A percentile compares a stretch with the other conserved stretches of the same genome.
Conservation (phyloP, 2,113 vertebrate genomes). For the Lanius ludovicianus region DNA sequence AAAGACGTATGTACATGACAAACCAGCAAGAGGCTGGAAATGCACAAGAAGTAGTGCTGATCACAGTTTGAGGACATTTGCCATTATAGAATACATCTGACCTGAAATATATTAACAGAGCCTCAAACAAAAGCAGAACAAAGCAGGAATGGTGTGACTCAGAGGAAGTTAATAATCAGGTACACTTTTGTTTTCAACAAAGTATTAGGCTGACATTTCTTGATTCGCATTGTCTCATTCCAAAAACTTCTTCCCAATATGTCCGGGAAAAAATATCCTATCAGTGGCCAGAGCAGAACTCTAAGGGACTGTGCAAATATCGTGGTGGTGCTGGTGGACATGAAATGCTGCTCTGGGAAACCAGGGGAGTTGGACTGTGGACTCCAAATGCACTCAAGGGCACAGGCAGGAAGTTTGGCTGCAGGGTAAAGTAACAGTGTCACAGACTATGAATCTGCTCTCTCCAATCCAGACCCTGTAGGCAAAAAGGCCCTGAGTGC, state of each 20-base stretch:
- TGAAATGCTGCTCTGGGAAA: accelerated
- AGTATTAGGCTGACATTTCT: background rate
- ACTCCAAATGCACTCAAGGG: background rate
- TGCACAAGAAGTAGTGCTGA: background rate
- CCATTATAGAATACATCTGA: background rate
- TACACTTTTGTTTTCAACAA: background rate
- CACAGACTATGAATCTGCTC: background rate
- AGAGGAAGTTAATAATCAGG: background rate
- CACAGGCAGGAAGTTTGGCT: background rate
- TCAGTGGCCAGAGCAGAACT: background rate
- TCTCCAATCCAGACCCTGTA: background rate
- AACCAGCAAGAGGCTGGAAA: background rate
- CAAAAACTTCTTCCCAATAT: background rate
- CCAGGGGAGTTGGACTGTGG: background rate
- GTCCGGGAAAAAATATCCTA: background rate
- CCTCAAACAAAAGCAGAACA: background rate
- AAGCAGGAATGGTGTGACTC: background rate
- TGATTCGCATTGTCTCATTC: background rate
- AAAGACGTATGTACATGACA: background rate
- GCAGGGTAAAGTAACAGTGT: background rate
- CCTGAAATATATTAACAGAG: background rate
- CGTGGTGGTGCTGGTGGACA: background rate
- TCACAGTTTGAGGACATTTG: background rate
- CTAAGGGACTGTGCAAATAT: background rate
- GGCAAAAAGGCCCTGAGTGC: background rate